Evolutionary conservation across 1,140 invertebrate species (phyloP), one percentile per base, ranked within the genome.

Genomic region (Mesaphorura yosii): DNA sequence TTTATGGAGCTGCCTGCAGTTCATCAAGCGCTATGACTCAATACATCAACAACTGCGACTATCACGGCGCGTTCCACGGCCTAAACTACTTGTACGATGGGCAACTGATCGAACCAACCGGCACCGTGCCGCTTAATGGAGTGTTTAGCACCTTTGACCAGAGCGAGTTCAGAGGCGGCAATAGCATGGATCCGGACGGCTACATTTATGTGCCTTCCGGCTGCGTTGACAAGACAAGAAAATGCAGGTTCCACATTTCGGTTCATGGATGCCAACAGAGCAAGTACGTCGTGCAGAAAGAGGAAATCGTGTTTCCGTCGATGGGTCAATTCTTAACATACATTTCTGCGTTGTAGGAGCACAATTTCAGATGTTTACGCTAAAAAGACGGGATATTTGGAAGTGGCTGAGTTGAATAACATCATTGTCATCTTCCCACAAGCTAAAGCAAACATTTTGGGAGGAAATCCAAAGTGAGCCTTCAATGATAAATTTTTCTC

Each of bases 341-440:
- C n/a, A 23, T n/a, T 10, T 46, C 23, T 47, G 22, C 22, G 14
- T n/a, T 20, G 41, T 20, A 54, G 55, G 37, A 47, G 22, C 22
- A 29, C 20, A 23, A 49, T 56, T 14, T 3, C 22, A 20, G 69
- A 71, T 29, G 59, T 58, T 12, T 73, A 66, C 58, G 67, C 65
- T 1, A 60, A 57, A 20, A 65, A 70, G 31, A 64, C 64, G 15
- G 71, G 70, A 2, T 72, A 71, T 51, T 64, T 71, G 25, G 67
- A 71, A 60, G 68, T 71, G 5, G 70, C 66, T 14, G 71, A 73
- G 48, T 3, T 53, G 20, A 73, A 73, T 53, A 64, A 70, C 59
- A 70, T 72, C 47, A 70, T 73, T 48, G 66, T 73, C 14, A 57
- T 73, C 1, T 73, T 71, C 60, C 71, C 71, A 15, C 71, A 73